Conservation (phyloP, 1,140 invertebrate genomes). For the Cydia splendana region DNA sequence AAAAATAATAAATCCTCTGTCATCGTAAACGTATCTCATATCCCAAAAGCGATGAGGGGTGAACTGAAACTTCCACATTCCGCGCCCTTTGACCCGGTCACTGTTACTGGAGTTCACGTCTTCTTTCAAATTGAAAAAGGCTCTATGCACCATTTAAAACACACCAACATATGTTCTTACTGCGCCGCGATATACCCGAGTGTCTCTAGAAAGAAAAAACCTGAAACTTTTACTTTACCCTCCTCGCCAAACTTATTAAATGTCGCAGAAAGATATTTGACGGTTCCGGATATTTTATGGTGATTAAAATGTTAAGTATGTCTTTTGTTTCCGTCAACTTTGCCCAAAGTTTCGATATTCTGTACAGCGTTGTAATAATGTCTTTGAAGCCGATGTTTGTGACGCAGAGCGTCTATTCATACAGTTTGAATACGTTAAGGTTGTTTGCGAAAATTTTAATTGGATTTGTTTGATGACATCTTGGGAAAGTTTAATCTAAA, state of each 20-base stretch:
- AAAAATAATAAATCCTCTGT: slow-evolving; percentile 28
- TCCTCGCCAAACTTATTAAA: slow-evolving; percentile 53
- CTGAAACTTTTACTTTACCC: slow-evolving; percentile 61
- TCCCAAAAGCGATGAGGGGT: slow-evolving; percentile 42
- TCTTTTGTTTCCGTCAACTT: slow-evolving; percentile 31
- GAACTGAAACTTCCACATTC: slow-evolving; percentile 48
- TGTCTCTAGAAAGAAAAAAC: slow-evolving; percentile 59
- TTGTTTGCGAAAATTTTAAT: background rate
- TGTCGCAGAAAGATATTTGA: slow-evolving; percentile 42
- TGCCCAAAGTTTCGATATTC: slow-evolving; percentile 12
- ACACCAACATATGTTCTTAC: background rate
- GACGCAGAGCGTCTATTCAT: slow-evolving; percentile 5
- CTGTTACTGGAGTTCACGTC: slow-evolving; percentile 37
- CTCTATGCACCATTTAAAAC: background rate
- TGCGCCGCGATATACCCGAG: slow-evolving; percentile 58
- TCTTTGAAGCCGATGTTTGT: background rate
- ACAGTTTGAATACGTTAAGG: slow-evolving; percentile 6
- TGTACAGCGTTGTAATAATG: slow-evolving; percentile 5
- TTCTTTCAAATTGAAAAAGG: background rate
- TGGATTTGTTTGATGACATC: slow-evolving; percentile 1
- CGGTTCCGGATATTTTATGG: slow-evolving; percentile 39
- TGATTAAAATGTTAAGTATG: slow-evolving; percentile 42
- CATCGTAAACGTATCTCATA: slow-evolving; percentile 41
- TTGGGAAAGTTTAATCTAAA: background rate
- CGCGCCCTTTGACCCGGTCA: slow-evolving; percentile 48